Evolutionary conservation across 2,113 vertebrate species (phyloP).

Genomic region (Todiramphus chloris): DNA sequence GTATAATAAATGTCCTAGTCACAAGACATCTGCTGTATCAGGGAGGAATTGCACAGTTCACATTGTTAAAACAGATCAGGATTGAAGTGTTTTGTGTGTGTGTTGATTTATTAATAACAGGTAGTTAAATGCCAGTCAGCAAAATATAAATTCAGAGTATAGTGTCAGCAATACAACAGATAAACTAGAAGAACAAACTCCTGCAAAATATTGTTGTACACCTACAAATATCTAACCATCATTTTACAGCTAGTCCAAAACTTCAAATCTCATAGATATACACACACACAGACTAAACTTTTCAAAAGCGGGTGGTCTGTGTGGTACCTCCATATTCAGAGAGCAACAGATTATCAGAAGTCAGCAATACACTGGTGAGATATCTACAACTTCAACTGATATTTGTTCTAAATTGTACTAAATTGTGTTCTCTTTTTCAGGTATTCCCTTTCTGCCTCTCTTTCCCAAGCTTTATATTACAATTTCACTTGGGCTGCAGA

Average conservation of each 20-base stretch:
- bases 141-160: neutral
- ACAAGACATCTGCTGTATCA: neutral
- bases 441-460: neutral
- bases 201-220: neutral
- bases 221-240: neutral
- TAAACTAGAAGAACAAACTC: neutral
- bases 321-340: neutral
- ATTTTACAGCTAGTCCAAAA: neutral
- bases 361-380: neutral
- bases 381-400: neutral
- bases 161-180: neutral
- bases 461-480: neutral
- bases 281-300: accelerated
- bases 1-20: neutral
- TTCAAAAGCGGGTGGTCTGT: neutral
- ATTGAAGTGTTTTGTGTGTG: neutral
- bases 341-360: neutral
- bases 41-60: neutral
- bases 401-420: neutral
- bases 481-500: neutral
- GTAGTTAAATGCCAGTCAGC: neutral
- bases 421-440: neutral
- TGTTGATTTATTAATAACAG: neutral
- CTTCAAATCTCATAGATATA: neutral
- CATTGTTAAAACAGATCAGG: neutral